These are phyloP conservation scores for Apomyelois bistriatella DNA, from an alignment of 2,888 invertebrate species.

Conservation along the genomic window DNA sequence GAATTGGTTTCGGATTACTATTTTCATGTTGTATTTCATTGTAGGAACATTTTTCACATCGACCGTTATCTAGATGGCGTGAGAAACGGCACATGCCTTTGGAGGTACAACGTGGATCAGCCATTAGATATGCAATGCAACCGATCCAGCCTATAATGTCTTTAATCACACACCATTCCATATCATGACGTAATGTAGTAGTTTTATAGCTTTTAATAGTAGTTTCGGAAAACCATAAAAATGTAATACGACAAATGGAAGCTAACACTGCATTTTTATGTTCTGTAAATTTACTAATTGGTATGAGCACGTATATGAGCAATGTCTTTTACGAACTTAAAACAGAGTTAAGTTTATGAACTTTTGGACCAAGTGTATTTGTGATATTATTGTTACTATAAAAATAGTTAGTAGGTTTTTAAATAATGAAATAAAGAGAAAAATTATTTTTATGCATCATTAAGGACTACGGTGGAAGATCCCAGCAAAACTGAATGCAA, in stretches of 20 bases:
- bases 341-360: too few relatives aligned
- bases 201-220: neutral
- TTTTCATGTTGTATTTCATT: too few relatives aligned
- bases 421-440: too few relatives aligned
- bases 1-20: too few relatives aligned
- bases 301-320: neutral
- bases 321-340: neutral
- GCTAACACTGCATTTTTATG: neutral
- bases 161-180: conserved; percentile 5
- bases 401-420: too few relatives aligned
- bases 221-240: neutral
- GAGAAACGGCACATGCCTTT: neutral
- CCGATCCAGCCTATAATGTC: conserved; percentile 3
- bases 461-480: too few relatives aligned
- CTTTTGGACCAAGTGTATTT: too few relatives aligned
- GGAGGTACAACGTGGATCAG: neutral
- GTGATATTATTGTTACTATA: too few relatives aligned
- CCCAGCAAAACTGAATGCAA: too few relatives aligned
- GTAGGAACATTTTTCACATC: neutral
- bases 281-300: neutral
- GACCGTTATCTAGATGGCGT: neutral
- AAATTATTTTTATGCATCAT: too few relatives aligned
- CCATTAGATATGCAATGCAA: conserved; percentile 3
- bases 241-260: neutral
- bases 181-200: neutral